These are phyloP conservation scores for Drosophila pegasa DNA, from an alignment of 2,888 invertebrate genomes.

Conservation along the genomic window DNA sequence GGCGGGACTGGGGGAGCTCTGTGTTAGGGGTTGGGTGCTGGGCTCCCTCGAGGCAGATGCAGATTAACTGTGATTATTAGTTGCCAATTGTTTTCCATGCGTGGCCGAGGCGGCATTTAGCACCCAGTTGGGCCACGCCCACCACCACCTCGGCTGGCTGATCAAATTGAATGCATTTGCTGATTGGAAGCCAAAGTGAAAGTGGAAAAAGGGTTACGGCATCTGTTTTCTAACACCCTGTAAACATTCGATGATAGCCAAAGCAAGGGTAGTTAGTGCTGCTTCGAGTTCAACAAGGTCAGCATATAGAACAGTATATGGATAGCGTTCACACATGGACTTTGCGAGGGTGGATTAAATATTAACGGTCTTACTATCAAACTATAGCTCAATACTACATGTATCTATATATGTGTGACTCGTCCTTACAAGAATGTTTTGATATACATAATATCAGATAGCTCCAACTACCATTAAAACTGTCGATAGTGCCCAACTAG, in stretches of 20 bases:
- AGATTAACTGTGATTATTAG: constrained; percentile 84
- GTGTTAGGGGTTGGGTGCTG: neutral
- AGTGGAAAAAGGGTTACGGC: constrained; percentile 21
- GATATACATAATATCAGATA: too few species aligned
- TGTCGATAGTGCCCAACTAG: too few species aligned
- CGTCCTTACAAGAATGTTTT: too few species aligned
- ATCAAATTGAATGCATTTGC: constrained; percentile 84
- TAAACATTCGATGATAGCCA: too few species aligned
- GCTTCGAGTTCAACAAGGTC: neutral
- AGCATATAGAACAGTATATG: neutral
- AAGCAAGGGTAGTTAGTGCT: neutral
- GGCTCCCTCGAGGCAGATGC: constrained; percentile 39
- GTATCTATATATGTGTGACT: too few species aligned
- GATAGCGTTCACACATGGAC: neutral
- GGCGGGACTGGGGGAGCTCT: neutral
- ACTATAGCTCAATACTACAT: too few species aligned
- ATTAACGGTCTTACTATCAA: too few species aligned
- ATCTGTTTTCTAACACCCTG: constrained; percentile 1
- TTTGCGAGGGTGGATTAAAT: too few species aligned
- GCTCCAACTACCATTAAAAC: too few species aligned
- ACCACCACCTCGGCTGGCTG: constrained; percentile 58
- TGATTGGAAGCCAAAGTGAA: constrained; percentile 78
- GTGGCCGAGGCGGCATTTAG: constrained; percentile 68
- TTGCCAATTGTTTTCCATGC: constrained; percentile 79
- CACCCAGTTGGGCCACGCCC: constrained; percentile 44